Evolutionary conservation across 64 coral and sea anemone genomes (phyloP).

Genomic region (Actinia tenebrosa): DNA sequence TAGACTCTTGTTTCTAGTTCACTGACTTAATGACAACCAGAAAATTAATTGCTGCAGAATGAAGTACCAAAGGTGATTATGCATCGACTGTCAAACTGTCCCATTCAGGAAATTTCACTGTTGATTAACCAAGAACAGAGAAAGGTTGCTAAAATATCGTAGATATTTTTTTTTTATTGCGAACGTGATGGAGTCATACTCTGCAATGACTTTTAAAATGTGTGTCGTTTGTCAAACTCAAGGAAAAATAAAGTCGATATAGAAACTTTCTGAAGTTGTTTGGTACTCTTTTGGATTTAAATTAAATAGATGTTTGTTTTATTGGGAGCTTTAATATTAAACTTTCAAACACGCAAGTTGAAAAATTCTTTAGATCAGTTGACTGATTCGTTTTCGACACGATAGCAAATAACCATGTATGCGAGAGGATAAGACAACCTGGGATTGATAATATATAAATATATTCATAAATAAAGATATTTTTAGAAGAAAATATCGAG

Average conservation of each 20-base stretch:
- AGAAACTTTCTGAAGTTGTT: not conserved
- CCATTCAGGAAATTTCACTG: not conserved
- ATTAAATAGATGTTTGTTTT: not conserved
- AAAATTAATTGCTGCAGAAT: not conserved
- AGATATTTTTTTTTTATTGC: not conserved
- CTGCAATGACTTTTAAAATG: not conserved
- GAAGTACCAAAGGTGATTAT: not conserved
- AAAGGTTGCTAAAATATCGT: not conserved
- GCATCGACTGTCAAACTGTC: not conserved
- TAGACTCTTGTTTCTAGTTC: not conserved
- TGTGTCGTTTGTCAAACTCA: not conserved
- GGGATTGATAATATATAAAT: too few relatives aligned
- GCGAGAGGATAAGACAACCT: not conserved
- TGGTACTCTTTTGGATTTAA: not conserved
- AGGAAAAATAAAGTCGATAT: not conserved
- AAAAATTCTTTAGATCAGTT: not conserved
- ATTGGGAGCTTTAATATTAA: not conserved
- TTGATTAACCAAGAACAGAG: slow-evolving; percentile 1
- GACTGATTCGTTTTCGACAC: not conserved
- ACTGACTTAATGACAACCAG: not conserved
- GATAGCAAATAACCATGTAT: not conserved
- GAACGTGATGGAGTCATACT: not conserved
- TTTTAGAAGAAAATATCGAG: too few relatives aligned
- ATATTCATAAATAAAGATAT: too few relatives aligned
- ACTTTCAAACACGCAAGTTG: not conserved